Base-by-base conservation (phyloP, 2,113 vertebrate species). In the Pristiophorus japonicus region DNA sequence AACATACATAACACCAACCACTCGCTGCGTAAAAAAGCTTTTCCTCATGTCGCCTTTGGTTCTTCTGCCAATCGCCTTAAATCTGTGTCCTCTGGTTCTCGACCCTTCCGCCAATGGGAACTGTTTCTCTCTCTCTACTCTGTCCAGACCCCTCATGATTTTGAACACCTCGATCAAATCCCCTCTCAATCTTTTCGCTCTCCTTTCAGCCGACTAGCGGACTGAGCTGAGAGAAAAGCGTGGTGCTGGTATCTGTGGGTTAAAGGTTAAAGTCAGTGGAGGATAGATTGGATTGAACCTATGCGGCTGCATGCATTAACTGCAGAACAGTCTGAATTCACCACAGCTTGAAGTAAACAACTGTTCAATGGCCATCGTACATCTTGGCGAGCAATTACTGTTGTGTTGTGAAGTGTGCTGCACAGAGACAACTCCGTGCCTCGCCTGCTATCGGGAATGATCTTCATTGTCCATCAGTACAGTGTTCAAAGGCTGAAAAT, bases 391-490 rank as follows among this genome's bases (percentile, higher is more conserved):
- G 55, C 16, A 59, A 88, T 88, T 88, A 55, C 27, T 62, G 20
- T 18, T 91, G 88, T 91, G 34, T 91, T 91, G n/a, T n/a, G 88
- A 91, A 62, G 88, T 91, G 30, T 59, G 3, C 87, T 59, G 87
- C 27, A 12, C 88, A 62, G 34, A 62, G 88, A 38, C 14, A 63
- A 91, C 27, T 34, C 55, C 7, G 34, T 63, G 88, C 30, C 34
- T 4, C 6, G 18, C 34, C 55, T 62, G 88, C 30, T n/a, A 62
- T 38, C 16, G 4, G 18, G 55, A 91, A 91, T 63, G 88, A n/a
- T 38, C 88, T 22, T 2, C 18, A 59, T 65, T 92, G 88, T 92
- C 59, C 18, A 7, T 92, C 59, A 92, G 59, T n/a, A 38, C n/a
- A 16, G 34, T 65, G 34, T 63, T 92, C 59, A 38, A 16, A 63